Conservation (phyloP, 2,113 vertebrate genomes). For the Hipposideros armiger region DNA sequence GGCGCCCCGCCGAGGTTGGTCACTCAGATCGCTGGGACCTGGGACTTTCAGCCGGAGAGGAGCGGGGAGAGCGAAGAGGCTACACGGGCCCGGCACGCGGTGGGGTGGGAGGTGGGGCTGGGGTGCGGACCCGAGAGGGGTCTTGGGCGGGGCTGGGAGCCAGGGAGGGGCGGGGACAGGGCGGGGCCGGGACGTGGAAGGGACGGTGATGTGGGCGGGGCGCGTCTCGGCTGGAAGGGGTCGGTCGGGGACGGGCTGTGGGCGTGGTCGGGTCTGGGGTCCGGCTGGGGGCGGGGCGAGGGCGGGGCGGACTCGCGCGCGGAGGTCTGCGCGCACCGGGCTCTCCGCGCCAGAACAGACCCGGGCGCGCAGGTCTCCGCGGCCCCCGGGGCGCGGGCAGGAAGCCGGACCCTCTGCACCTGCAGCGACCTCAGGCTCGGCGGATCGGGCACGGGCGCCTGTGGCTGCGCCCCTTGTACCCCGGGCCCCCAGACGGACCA, state of each 20-base stretch:
- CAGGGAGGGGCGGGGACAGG: not conserved
- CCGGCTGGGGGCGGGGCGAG: not conserved
- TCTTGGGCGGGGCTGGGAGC: not conserved
- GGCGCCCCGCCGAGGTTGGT: no score
- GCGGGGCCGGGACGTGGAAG: not conserved
- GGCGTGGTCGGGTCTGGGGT: not conserved
- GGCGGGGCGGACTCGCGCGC: not conserved
- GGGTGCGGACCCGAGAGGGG: not conserved
- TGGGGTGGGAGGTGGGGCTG: no score
- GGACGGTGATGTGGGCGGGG: not conserved
- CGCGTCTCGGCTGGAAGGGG: not conserved
- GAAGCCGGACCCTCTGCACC: not conserved
- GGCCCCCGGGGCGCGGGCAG: not conserved
- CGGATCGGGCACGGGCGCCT: not conserved
- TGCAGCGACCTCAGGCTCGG: not conserved
- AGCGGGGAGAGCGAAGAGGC: fast-evolving
- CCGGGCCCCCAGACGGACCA: not conserved
- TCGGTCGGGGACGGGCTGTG: not conserved
- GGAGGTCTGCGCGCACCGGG: fast-evolving
- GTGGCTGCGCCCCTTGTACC: not conserved
- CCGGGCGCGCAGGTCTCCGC: not conserved
- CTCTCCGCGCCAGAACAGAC: not conserved
- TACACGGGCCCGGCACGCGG: no score
- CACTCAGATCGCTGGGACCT: not conserved
- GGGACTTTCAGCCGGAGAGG: not conserved